Evolutionary conservation across 2,113 vertebrate genomes (phyloP).

Genomic region (Carollia perspicillata): DNA sequence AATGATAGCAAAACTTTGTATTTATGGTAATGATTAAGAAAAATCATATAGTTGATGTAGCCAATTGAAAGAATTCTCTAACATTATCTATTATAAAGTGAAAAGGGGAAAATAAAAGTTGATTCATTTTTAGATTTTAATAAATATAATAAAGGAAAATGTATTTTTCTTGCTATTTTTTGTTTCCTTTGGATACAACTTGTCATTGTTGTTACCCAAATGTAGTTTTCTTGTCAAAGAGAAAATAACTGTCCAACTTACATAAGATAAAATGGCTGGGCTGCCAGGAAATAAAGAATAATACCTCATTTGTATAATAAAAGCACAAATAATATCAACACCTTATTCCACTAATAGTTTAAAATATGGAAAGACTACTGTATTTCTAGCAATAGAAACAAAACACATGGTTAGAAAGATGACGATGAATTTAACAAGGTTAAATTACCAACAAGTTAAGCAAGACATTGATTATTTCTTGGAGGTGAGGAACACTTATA

Average conservation of each 20-base stretch:
- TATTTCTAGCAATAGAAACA: constrained; percentile 1
- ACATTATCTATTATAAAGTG: background rate
- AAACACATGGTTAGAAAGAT: background rate
- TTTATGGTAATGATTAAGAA: background rate
- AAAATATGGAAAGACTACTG: background rate
- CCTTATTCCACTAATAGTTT: background rate
- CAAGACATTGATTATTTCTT: background rate
- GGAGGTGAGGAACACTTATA: background rate
- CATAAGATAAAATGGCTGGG: background rate
- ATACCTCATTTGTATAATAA: background rate
- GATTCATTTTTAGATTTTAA: constrained; percentile 9
- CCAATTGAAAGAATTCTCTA: background rate
- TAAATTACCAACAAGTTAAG: background rate
- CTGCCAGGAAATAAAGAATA: background rate
- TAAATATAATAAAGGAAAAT: background rate
- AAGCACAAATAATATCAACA: background rate
- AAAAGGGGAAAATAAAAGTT: background rate
- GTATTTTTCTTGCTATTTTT: background rate
- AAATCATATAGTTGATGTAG: background rate
- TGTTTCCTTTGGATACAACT: background rate
- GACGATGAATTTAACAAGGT: background rate
- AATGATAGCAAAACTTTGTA: background rate
- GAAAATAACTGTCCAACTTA: background rate
- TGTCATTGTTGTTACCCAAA: background rate
- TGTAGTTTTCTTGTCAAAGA: constrained; percentile 5